A percentile compares a stretch with the other conserved stretches of the same genome.
Evolutionary conservation across 2,797 vertebrate species (phyloP).

Genomic region (Arnoldichthys spilopterus): DNA sequence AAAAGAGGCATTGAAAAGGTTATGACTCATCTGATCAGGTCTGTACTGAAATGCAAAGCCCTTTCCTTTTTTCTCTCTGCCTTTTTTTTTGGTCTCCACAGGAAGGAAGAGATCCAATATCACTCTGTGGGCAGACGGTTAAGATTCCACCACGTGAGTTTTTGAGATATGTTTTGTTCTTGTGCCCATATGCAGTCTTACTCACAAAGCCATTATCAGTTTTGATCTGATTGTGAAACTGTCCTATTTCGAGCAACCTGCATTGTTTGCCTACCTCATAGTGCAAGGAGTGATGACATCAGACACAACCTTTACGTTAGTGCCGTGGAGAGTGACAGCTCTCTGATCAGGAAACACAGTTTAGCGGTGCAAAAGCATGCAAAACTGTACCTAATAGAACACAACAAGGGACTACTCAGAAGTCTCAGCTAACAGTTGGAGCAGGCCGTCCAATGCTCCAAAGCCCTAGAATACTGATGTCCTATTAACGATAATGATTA

Average conservation of each 20-base stretch:
- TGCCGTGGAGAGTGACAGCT: constrained; percentile 17
- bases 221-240: constrained; percentile 56
- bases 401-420: not conserved
- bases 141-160: constrained; percentile 60
- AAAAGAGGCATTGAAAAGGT: constrained; percentile 1
- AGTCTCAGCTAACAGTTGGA: not conserved
- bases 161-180: constrained; percentile 43
- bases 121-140: constrained; percentile 60
- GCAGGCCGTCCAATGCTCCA: not conserved
- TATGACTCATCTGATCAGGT: constrained; percentile 37
- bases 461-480: not conserved
- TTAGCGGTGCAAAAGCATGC: constrained; percentile 18
- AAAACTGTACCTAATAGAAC: constrained; percentile 43
- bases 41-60: constrained; percentile 18
- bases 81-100: constrained; percentile 50
- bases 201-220: constrained; percentile 55
- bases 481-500: not conserved
- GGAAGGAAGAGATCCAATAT: constrained; percentile 63
- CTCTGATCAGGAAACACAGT: constrained; percentile 38
- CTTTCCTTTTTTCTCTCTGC: not conserved
- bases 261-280: constrained; percentile 50
- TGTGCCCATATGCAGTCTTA: constrained; percentile 43
- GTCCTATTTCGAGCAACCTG: constrained; percentile 57
- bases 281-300: constrained; percentile 43
- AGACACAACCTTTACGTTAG: constrained; percentile 53